These are phyloP conservation scores for Buceros bicornis DNA, from an alignment of 2,797 vertebrate species.

Conservation along the genomic window DNA sequence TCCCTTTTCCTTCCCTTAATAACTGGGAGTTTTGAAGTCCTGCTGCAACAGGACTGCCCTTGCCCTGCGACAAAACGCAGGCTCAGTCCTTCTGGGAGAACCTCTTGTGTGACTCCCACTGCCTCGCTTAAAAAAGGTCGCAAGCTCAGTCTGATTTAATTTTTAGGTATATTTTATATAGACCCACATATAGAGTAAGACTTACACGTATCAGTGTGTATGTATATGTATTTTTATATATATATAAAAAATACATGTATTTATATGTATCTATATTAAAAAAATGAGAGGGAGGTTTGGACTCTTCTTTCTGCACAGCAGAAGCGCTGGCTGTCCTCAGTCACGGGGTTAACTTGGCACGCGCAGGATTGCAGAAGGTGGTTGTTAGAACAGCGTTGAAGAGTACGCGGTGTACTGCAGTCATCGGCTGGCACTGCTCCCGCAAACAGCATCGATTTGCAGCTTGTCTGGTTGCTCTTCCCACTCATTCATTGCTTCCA, in stretches of 20 bases:
- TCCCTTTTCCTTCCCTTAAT: background rate
- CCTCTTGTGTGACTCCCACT: background rate
- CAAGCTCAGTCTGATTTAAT: background rate
- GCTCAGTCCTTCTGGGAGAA: background rate
- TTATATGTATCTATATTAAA: background rate
- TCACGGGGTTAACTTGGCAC: constrained; percentile 36
- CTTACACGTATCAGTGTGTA: background rate
- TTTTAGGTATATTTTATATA: background rate
- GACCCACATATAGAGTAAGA: too few species aligned
- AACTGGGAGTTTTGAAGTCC: too few species aligned
- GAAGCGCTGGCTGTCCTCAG: constrained; percentile 30
- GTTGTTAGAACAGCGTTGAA: constrained; percentile 12
- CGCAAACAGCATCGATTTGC: constrained; percentile 36
- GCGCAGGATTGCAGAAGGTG: constrained; percentile 31
- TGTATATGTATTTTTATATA: background rate
- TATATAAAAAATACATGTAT: too few species aligned
- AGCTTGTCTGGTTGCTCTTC: constrained; percentile 60
- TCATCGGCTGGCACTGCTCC: constrained; percentile 29
- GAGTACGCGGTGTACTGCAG: constrained; percentile 49
- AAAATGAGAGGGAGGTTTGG: background rate
- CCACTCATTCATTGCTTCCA: constrained; percentile 61
- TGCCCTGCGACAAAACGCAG: background rate
- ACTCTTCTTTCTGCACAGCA: background rate
- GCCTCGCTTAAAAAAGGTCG: background rate
- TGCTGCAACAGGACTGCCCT: background rate